Evolutionary conservation across 2,888 invertebrate species (phyloP).

Genomic region (Biston stratarius): DNA sequence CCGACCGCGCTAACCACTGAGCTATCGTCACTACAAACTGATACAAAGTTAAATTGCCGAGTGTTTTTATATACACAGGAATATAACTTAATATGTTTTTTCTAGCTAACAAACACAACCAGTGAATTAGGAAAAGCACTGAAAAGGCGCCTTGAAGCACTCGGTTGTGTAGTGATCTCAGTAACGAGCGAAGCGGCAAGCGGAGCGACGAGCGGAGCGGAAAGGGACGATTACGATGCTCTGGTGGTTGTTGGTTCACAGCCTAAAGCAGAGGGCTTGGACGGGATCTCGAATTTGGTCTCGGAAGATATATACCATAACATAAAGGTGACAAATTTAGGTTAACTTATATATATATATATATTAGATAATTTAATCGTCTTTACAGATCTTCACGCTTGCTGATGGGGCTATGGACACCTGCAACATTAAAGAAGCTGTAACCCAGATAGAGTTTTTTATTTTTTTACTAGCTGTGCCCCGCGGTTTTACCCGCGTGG

Average conservation of each 20-base stretch:
- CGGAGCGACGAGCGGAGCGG: constrained; percentile 46
- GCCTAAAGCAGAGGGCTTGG: constrained; percentile 56
- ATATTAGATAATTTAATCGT: too few relatives aligned
- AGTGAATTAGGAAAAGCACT: constrained; percentile 67
- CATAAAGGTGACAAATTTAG: constrained; percentile 62
- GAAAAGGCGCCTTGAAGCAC: constrained; percentile 60
- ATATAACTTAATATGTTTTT: constrained; percentile 1
- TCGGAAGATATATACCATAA: constrained; percentile 72
- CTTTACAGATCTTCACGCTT: too few relatives aligned
- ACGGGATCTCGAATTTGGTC: constrained; percentile 65
- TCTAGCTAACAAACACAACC: constrained; percentile 66
- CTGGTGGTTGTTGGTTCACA: constrained; percentile 73
- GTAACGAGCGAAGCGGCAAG: constrained; percentile 49
- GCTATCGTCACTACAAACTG: too few relatives aligned
- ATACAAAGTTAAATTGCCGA: too few relatives aligned
- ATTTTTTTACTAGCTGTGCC: too few relatives aligned
- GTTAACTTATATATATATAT: too few relatives aligned
- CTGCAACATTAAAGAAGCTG: too few relatives aligned
- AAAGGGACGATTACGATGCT: constrained; percentile 60
- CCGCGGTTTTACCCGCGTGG: too few relatives aligned
- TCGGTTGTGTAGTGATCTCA: constrained; percentile 65
- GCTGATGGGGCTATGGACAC: too few relatives aligned
- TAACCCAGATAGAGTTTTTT: too few relatives aligned
- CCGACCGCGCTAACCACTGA: too few relatives aligned
- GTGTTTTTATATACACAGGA: background rate